Base-by-base conservation (phyloP, 1,140 invertebrate species). In the Antheraea mylitta region DNA sequence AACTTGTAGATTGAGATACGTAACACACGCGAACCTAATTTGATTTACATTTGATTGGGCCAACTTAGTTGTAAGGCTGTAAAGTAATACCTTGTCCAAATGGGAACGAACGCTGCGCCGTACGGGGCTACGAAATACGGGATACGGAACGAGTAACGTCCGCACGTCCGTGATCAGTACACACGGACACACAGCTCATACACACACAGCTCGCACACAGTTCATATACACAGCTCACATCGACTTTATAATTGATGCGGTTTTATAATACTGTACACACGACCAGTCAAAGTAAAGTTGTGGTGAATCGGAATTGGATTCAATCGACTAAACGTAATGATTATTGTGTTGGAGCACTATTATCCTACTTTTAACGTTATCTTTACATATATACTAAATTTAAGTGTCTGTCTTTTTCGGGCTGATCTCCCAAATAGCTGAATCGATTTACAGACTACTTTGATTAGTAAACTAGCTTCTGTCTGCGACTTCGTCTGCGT, bases 231-330 rank as follows among this genome's bases (percentile, higher is more conserved):
- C 16, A n/a, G 45, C 11, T 13, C 45, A 53, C 16, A 42, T 42
- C 38, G 45, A 13, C 16, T 53, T 65, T 69, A 61, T 69, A 73
- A 69, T 73, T 69, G 64, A 66, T 59, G 67, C 64, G 71, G 71
- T 73, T 67, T 69, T 45, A 38, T 64, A 53, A 67, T 65, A 62
- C 68, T 66, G 61, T 19, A 66, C 42, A 66, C 64, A 36, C 58
- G 48, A 45, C 53, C 7, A 30, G 18, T 11, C 8, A 64, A 64
- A 69, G 62, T 64, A 22, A 59, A 18, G 62, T 59, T 69, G 62
- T 36, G 45, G 38, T n/a, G 36, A 36, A 58, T 64, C 59, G 53
- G 36, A 69, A 64, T 69, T 64, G 36, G 53, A 69, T 69, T 37
- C 36, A 19, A 58, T 61, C 58, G 58, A 67, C 62, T 64, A 48